Percentiles rank a stretch among this genome's conserved stretches.
Conservation (phyloP, 2,113 vertebrate genomes). For the Callipepla squamata region DNA sequence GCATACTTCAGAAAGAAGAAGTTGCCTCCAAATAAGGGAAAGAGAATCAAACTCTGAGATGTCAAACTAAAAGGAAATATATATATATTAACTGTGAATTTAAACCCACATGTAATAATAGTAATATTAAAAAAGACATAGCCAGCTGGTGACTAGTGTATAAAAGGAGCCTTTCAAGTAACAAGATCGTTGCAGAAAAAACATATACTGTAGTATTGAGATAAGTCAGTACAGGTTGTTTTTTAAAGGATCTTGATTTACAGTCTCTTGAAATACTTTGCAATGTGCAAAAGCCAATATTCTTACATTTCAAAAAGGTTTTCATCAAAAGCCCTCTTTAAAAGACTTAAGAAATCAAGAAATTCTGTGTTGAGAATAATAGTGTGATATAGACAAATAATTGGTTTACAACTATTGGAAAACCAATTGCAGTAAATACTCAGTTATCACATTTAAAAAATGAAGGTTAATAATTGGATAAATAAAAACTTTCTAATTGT, state of each 20-base stretch:
- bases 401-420: background rate
- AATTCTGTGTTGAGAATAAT: background rate
- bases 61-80: background rate
- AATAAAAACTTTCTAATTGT: background rate
- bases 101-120: background rate
- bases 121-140: background rate
- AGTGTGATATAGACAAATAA: background rate
- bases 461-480: fast-evolving
- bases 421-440: background rate
- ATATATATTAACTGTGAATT: background rate
- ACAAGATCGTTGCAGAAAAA: background rate
- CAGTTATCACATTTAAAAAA: background rate
- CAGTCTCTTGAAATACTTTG: background rate
- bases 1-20: background rate
- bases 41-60: background rate
- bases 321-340: background rate
- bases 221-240: fast-evolving
- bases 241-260: background rate
- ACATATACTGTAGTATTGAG: background rate
- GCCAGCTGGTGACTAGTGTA: background rate
- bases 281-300: background rate
- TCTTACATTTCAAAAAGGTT: background rate
- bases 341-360: background rate
- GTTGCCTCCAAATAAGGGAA: background rate
- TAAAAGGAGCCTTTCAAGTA: background rate